These are phyloP conservation scores for Agrotis segetum DNA, from an alignment of 2,888 invertebrate species.

Conservation along the genomic window DNA sequence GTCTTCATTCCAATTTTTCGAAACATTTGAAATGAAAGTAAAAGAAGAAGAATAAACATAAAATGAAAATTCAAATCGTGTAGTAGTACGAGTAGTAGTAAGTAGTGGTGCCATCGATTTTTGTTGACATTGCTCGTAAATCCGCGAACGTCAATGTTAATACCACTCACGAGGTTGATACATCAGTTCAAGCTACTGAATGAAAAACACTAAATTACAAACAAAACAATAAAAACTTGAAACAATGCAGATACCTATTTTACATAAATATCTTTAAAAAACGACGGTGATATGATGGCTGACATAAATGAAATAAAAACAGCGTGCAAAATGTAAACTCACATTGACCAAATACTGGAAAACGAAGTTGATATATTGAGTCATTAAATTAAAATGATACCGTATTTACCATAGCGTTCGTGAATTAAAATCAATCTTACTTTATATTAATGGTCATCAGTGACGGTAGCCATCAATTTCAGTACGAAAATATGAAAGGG, in stretches of 20 bases:
- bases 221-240: neutral
- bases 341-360: neutral
- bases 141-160: constrained; percentile 4
- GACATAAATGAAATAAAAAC: constrained; percentile 13
- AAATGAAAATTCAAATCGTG: neutral
- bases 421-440: constrained; percentile 28
- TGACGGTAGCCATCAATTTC: constrained; percentile 33
- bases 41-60: neutral
- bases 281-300: neutral
- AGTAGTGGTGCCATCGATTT: constrained; percentile 13
- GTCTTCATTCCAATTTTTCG: no score
- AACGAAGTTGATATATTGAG: constrained; percentile 30
- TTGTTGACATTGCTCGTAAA: neutral
- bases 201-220: constrained; percentile 2
- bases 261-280: neutral
- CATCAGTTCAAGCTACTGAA: neutral
- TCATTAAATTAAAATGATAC: constrained; percentile 51
- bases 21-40: neutral
- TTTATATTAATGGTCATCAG: constrained; percentile 29
- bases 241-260: neutral
- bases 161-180: neutral
- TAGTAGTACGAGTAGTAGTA: neutral
- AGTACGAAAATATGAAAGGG: constrained; percentile 37
- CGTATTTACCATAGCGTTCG: constrained; percentile 31
- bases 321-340: constrained; percentile 10